These are phyloP conservation scores for Heterodera filipjevi DNA, from an alignment of 2,888 invertebrate genomes.

Conservation along the genomic window DNA sequence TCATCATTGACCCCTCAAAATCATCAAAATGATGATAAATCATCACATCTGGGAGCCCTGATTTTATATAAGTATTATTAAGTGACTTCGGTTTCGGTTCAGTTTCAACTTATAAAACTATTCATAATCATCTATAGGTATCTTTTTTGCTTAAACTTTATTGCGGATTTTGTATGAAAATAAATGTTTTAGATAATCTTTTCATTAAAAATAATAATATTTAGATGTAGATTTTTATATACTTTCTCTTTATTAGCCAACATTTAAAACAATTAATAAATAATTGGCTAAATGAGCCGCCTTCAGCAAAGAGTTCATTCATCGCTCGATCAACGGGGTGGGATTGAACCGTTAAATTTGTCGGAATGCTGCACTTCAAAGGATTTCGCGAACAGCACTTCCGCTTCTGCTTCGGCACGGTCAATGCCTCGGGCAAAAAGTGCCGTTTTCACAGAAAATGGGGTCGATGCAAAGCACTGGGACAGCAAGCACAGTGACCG, in stretches of 20 bases:
- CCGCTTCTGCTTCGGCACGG: not conserved
- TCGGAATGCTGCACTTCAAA: not conserved
- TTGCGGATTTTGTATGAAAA: too few relatives aligned
- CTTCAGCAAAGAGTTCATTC: not conserved
- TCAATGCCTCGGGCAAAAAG: constrained; percentile 19
- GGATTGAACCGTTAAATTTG: not conserved
- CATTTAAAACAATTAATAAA: not conserved
- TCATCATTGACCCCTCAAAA: too few relatives aligned
- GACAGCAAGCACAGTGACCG: not conserved
- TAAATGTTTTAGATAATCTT: too few relatives aligned
- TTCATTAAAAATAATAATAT: too few relatives aligned
- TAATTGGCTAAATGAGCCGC: not conserved
- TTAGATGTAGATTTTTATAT: too few relatives aligned
- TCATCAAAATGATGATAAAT: too few relatives aligned
- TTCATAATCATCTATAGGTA: too few relatives aligned
- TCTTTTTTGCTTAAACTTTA: too few relatives aligned
- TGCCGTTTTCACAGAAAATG: constrained; percentile 8
- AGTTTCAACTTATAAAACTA: too few relatives aligned
- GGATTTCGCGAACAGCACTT: not conserved
- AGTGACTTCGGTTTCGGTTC: too few relatives aligned
- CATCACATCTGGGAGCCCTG: too few relatives aligned
- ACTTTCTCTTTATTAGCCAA: not conserved
- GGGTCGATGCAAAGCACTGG: not conserved
- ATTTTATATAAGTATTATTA: too few relatives aligned
- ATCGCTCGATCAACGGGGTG: not conserved